Evolutionary conservation across 92 coral and sea anemone genomes (phyloP), one percentile per base, ranked within the genome.

Genomic region (Paragorgia papillata): DNA sequence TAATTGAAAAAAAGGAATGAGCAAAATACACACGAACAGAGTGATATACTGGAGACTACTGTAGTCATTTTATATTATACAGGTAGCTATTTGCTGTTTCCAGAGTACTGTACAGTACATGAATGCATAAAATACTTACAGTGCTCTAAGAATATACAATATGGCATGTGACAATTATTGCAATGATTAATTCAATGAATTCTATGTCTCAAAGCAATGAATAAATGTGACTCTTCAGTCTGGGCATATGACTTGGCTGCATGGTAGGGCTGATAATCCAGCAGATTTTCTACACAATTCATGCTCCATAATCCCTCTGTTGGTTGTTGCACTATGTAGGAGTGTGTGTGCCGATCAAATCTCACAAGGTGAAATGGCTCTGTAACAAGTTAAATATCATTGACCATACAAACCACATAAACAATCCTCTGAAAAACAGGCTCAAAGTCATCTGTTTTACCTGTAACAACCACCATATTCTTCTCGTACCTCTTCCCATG

Each of bases 231-330:
- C 22, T 53, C 69, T 62, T 62, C 69, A 29, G 18, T 62, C 20
- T 37, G 43, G 43, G 5, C 43, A 37, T 66, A 66, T 18, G 74
- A 17, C 33, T 66, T 66, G 18, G 74, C 14, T 21, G 57, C 55
- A 66, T 66, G 74, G 40, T 66, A n/a, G n/a, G n/a, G n/a, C n/a
- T n/a, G n/a, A n/a, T n/a, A n/a, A n/a, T n/a, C n/a, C n/a, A n/a
- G n/a, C n/a, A n/a, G n/a, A n/a, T n/a, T n/a, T n/a, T n/a, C n/a
- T n/a, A n/a, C n/a, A n/a, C n/a, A n/a, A n/a, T 5, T 46, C 27
- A 66, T 21, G 15, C 53, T 18, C 25, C 56, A 66, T 20, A 41
- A 17, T 7, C 50, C 14, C 13, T 66, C 57, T 17, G 26, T 19
- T 15, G 74, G n/a, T n/a, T n/a, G 30, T 28, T 66, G 5, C 43